Base-by-base conservation (phyloP, 2,888 invertebrate genomes). In the Morpho achilles region DNA sequence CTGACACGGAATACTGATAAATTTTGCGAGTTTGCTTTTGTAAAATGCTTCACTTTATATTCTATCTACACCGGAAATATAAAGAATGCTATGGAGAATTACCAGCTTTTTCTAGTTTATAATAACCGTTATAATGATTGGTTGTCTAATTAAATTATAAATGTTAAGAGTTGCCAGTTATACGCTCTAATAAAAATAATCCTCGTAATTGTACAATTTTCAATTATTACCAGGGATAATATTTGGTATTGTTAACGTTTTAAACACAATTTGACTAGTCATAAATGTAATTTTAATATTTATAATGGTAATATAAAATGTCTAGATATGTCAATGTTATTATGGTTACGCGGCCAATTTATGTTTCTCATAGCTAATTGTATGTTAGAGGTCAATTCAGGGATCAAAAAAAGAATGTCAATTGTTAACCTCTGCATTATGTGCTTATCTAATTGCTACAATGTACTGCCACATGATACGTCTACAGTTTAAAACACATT, bases 221-320 rank as follows among this genome's bases (percentile, higher is more conserved):
- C 9, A 10, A 9, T 52, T 22, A 48, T 16, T 52, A 23, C 48
- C 50, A 43, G 10, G 3, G 10, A 57, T 51, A 55, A 57, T 53
- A 41, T 46, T 41, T 41, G 41, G 42, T 44, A 16, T 43, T 54
- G 53, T 48, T 57, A 53, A 52, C 56, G 41, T 59, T 55, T 48
- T 48, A 57, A 57, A 56, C 51, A 59, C 54, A 58, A 59, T 54
- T 32, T 59, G 47, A 51, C 61, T 63, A 63, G 63, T 63, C 63
- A 63, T 63, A 61, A 56, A 53, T 59, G 32, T 61, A 54, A 46
- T 54, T 44, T 39, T 8, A 32, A 52, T 60, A 53, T 49, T 53
- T 50, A 32, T 60, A 40, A 50, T 40, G 43, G 32, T 52, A 56
- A 48, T 59, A 46, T 54, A 46, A 54, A 16, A 8, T 51, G 22